phyloP scores from a whole-genome alignment of 2,888 invertebrate genomes.

The Automeris io region DNA sequence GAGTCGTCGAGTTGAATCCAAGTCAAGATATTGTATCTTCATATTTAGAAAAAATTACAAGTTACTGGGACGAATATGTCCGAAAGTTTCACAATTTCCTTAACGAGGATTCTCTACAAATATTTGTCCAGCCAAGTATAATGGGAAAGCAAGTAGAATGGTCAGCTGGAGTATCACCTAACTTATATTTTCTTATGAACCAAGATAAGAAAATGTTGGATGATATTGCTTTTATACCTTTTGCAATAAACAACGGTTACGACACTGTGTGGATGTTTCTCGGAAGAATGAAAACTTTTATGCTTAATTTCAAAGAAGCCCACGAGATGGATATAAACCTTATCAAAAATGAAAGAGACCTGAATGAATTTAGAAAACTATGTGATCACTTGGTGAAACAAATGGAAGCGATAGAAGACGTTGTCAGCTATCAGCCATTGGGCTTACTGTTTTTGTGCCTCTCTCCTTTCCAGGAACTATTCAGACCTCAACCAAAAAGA shows the following conservation, averaged over 20 bases:
- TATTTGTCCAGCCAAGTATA: slow-evolving; percentile 89
- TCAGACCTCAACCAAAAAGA: slow-evolving; percentile 83
- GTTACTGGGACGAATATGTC: slow-evolving; percentile 82
- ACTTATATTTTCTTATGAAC: slow-evolving; percentile 81
- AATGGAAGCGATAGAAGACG: slow-evolving; percentile 80
- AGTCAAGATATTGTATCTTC: slow-evolving; percentile 75
- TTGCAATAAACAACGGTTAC: slow-evolving; percentile 78
- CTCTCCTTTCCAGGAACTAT: slow-evolving; percentile 82
- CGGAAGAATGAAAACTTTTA: slow-evolving; percentile 79
- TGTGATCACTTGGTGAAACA: slow-evolving; percentile 84
- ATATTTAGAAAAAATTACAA: slow-evolving; percentile 78
- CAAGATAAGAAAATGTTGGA: slow-evolving; percentile 78
- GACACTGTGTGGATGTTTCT: slow-evolving; percentile 80
- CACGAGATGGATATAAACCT: slow-evolving; percentile 78
- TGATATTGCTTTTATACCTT: slow-evolving; percentile 76
- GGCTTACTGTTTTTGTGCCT: slow-evolving; percentile 85
- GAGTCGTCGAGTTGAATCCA: slow-evolving; percentile 74
- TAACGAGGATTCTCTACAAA: slow-evolving; percentile 81
- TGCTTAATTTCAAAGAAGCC: slow-evolving; percentile 83
- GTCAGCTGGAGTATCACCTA: slow-evolving; percentile 84
- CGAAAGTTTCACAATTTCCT: slow-evolving; percentile 83
- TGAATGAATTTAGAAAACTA: slow-evolving; percentile 79
- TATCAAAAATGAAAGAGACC: slow-evolving; percentile 80
- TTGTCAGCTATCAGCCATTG: slow-evolving; percentile 81
- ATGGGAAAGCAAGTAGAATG: slow-evolving; percentile 89